phyloP scores from a whole-genome alignment of 2,797 vertebrate genomes.

The Sylvia borin region DNA sequence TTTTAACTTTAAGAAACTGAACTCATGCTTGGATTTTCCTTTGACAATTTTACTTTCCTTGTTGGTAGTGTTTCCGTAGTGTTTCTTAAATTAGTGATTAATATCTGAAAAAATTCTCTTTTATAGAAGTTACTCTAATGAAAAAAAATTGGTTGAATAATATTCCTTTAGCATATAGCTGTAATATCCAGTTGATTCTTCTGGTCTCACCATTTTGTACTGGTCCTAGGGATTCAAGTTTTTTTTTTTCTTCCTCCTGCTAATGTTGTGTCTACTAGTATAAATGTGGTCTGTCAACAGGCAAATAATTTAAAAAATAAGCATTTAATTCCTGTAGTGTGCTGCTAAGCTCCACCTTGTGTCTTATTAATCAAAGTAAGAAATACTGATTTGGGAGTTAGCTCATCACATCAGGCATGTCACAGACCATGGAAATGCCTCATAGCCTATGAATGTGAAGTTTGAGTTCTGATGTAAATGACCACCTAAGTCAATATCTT shows the following conservation, averaged over 20 bases:
- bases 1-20: neutral
- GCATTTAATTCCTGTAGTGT: neutral
- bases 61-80: neutral
- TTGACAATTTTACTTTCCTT: neutral
- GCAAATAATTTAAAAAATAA: neutral
- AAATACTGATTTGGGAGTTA: neutral
- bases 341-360: neutral
- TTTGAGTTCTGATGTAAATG: neutral
- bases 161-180: neutral
- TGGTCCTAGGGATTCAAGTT: neutral
- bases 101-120: neutral
- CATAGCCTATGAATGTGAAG: neutral
- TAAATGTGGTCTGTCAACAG: neutral
- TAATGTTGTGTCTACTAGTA: neutral
- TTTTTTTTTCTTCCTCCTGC: neutral
- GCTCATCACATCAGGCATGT: neutral
- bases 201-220: neutral
- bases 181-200: neutral
- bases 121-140: neutral
- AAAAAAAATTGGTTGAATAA: neutral
- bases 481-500: neutral
- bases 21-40: neutral
- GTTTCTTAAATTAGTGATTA: neutral
- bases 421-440: neutral
- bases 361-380: neutral